Percentiles rank a stretch among this genome's conserved stretches.
Conservation (phyloP, 2,113 vertebrate genomes). For the Rattus norvegicus region GRCr8 NC_086030.1:26545501-26546000, state of each 20-base stretch:
- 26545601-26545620: neutral
- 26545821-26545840: neutral
- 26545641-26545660: neutral
- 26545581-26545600: neutral
- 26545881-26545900: neutral
- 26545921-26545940: neutral
- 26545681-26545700: neutral
- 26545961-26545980: neutral
- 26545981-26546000: neutral
- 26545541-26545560: neutral
- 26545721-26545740: neutral
- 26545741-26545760: too few relatives aligned
- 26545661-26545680: neutral
- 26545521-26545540: neutral
- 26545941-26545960: neutral
- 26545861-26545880: neutral
- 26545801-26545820: too few relatives aligned
- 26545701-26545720: neutral
- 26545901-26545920: neutral
- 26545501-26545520: neutral
- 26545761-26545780: too few relatives aligned
- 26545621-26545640: neutral
- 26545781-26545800: too few relatives aligned
- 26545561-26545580: neutral
- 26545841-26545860: neutral